Evolutionary conservation across 1,140 invertebrate species (phyloP).

Genomic region (Drosophila leontia): DNA sequence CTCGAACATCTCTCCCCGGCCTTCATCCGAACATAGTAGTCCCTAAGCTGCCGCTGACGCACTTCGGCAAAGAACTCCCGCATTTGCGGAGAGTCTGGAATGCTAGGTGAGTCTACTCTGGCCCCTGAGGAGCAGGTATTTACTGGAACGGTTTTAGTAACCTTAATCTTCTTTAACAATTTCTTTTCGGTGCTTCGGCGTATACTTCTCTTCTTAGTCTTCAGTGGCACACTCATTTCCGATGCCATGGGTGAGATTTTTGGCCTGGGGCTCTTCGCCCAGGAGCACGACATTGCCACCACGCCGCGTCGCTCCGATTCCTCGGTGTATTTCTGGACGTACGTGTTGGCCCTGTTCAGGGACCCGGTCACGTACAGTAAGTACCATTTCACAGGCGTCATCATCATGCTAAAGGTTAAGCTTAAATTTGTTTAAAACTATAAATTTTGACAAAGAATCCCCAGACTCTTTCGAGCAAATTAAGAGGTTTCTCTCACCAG

Average conservation of each 20-base stretch:
- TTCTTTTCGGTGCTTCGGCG: neutral
- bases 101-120: neutral
- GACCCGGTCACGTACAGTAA: constrained; percentile 18
- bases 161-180: neutral
- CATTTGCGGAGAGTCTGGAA: constrained; percentile 30
- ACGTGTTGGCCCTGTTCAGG: constrained; percentile 1
- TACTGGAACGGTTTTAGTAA: neutral
- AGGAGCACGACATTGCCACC: neutral
- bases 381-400: constrained; percentile 27
- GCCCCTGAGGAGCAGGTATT: too few relatives aligned
- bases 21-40: constrained; percentile 30
- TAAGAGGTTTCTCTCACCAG: neutral
- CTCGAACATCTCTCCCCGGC: neutral
- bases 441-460: constrained; percentile 24
- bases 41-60: constrained; percentile 16
- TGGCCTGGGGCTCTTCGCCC: too few relatives aligned
- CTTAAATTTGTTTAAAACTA: neutral
- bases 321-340: constrained; percentile 14
- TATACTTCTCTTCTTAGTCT: neutral
- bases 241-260: too few relatives aligned
- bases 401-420: neutral
- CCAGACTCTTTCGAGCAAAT: neutral
- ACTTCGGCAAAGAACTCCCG: constrained; percentile 40
- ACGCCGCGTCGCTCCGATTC: neutral
- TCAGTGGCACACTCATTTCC: too few relatives aligned